Evolutionary conservation across 2,888 invertebrate species (phyloP), one percentile per base, ranked within the genome.

Genomic region (Stenolophus ochropezus): DNA sequence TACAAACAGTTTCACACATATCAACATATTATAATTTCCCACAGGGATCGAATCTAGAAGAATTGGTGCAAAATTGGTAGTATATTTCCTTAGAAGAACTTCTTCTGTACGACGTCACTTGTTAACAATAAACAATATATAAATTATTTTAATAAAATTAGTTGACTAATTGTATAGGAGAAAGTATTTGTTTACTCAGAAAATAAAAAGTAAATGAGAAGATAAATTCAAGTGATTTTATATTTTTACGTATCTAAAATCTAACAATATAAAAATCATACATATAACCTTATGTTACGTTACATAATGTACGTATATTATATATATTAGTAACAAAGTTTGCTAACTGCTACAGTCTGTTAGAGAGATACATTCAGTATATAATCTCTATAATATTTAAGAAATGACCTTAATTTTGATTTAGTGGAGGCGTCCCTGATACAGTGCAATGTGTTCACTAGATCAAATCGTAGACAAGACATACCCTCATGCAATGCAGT

Each of bases 211-310:
- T 42, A 42, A 42, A 42, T 42, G 33, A 8, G 11, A 11, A 42
- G 11, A 8, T 42, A 42, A 42, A 42, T 42, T 56, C 11, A 56
- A 11, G 56, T 61, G 23, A 61, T 61, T 61, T 61, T 87, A 87
- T 87, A 88, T 87, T 86, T 88, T 87, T 88, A 87, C 87, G 87
- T 87, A 86, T 87, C 87, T 88, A 88, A 85, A 86, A 83, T 84
- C 84, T 84, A 85, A 84, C 86, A 88, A 86, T 88, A 88, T 88
- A 88, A 88, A 88, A 88, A 87, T 87, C 87, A 86, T 87, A 86
- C 86, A 87, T 87, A 75, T 81, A 33, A 65, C 81, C 81, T 81
- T 81, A 81, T 65, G 33, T 75, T 74, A 81, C 58, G 81, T 81
- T 81, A 81, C 65, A 81, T 74, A 6, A 58, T 81, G 49, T 81